Conservation (phyloP, 35 echinoderm and acorn worm species). For the Strongylocentrotus purpuratus region DNA sequence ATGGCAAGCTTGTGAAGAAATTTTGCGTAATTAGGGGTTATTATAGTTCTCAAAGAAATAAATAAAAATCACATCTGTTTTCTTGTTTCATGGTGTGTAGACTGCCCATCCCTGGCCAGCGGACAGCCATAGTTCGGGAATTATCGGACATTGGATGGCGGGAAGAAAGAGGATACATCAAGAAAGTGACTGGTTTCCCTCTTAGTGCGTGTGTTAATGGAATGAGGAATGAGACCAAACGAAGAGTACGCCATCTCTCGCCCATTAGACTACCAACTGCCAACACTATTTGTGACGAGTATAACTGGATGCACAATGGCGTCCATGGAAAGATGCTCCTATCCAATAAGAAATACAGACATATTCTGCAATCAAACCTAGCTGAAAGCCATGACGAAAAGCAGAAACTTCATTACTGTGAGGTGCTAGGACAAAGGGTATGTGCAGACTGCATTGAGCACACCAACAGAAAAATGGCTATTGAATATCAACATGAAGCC, state of each 20-base stretch:
- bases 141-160: conserved; percentile 70
- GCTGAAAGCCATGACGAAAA: conserved; percentile 42
- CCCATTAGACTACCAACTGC: conserved; percentile 67
- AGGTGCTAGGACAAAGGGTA: conserved; percentile 71
- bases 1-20: too few relatives aligned
- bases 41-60: too few relatives aligned
- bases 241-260: conserved; percentile 35
- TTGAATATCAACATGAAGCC: conserved; percentile 77
- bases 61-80: too few relatives aligned
- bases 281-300: conserved; percentile 86
- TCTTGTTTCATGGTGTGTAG: conserved; percentile 27
- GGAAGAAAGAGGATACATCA: conserved; percentile 67
- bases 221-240: conserved; percentile 45
- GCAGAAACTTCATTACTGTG: conserved; percentile 76
- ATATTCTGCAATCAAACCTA: conserved; percentile 42
- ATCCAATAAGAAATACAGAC: conserved; percentile 68
- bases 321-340: conserved; percentile 78
- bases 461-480: conserved; percentile 76
- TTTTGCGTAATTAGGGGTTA: too few relatives aligned
- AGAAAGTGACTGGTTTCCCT: conserved; percentile 74
- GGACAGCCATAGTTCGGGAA: conserved; percentile 65
- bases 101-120: conserved; percentile 74
- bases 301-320: conserved; percentile 83
- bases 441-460: conserved; percentile 80
- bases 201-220: conserved; percentile 74